Evolutionary conservation across 2,113 vertebrate genomes (phyloP).

Genomic region (Halichoeres trimaculatus): DNA sequence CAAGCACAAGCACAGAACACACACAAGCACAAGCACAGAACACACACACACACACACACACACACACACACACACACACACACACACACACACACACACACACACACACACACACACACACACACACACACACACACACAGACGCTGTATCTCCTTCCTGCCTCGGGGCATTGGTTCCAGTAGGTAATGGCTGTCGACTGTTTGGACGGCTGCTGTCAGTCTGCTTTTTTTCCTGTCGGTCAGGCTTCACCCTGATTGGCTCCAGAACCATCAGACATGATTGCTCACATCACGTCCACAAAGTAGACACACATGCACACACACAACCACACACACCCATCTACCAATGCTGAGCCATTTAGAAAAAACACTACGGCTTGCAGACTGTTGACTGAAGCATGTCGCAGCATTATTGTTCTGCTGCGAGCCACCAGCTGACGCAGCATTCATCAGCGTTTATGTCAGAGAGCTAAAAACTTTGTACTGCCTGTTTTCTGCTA

Average conservation of each 20-base stretch:
- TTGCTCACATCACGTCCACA: slow-evolving; percentile 26
- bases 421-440: neutral
- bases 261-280: slow-evolving; percentile 26
- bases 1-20: slow-evolving; percentile 37
- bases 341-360: slow-evolving; percentile 6
- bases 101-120: slow-evolving; percentile 12
- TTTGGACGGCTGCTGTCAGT: slow-evolving; percentile 71
- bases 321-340: neutral
- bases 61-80: slow-evolving; percentile 1
- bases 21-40: too few species aligned
- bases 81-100: slow-evolving; percentile 4
- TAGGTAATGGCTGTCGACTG: slow-evolving; percentile 67
- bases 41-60: slow-evolving; percentile 12
- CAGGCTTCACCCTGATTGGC: slow-evolving; percentile 44
- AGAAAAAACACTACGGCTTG: neutral
- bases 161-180: slow-evolving; percentile 66
- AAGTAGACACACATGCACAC: neutral
- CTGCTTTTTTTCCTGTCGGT: slow-evolving; percentile 21
- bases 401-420: neutral
- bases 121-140: neutral
- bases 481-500: neutral
- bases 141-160: slow-evolving; percentile 21
- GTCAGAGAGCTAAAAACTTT: neutral
- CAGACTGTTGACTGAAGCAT: neutral
- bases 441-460: neutral